These are phyloP conservation scores for Gambusia yucatana DNA, from an alignment of 2,797 vertebrate species.

Conservation along the genomic window DNA sequence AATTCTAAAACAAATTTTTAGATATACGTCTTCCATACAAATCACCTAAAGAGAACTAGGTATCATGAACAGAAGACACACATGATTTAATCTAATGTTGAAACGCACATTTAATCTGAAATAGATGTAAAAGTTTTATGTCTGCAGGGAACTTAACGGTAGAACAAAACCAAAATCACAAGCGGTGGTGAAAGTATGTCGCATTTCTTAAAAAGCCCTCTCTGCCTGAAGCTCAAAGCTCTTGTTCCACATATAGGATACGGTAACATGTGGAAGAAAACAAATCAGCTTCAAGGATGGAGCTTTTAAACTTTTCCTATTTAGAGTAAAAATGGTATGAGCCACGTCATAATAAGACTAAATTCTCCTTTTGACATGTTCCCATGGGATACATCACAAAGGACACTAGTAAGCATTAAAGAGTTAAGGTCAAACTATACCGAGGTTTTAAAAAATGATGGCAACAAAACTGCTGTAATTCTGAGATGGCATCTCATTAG, in stretches of 20 bases:
- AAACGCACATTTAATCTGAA: conserved; percentile 6
- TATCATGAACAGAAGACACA: not conserved
- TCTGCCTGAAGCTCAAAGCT: not conserved
- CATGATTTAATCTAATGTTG: not conserved
- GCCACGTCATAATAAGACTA: too few species aligned
- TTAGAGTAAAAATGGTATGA: too few species aligned
- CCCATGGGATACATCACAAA: too few species aligned
- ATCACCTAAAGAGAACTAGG: not conserved
- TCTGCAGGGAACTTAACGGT: not conserved
- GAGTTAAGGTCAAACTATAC: too few species aligned
- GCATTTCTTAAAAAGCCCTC: not conserved
- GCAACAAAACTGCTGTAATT: not conserved
- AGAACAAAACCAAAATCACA: not conserved
- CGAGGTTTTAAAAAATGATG: too few species aligned
- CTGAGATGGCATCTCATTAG: not conserved
- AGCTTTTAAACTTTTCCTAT: too few species aligned
- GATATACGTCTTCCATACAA: not conserved
- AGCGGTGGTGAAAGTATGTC: not conserved
- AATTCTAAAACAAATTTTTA: not conserved
- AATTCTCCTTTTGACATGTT: too few species aligned
- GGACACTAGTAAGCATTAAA: too few species aligned
- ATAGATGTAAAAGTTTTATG: not conserved
- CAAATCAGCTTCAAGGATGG: not conserved
- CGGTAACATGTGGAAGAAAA: conserved; percentile 3
- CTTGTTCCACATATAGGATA: not conserved